Base-by-base conservation (phyloP, 2,113 vertebrate species). In the Coptodon bakossiorum region DNA sequence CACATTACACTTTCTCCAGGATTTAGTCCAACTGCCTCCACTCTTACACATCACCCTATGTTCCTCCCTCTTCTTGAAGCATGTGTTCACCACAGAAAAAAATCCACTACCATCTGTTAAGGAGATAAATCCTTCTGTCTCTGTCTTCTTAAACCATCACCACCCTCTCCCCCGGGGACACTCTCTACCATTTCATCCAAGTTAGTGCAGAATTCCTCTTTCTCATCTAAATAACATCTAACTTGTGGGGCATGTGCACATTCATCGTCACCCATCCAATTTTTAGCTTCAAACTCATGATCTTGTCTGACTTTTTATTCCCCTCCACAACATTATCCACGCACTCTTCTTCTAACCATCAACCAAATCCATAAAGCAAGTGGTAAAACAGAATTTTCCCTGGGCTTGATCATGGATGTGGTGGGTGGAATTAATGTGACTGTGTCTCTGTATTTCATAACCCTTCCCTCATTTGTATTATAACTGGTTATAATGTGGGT, bases 351-450 rank as follows among this genome's bases (percentile, higher is more conserved):
- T 24, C 66, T 43, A 71, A 27, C 38, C 38, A 45, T 45, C 38
- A 45, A 73, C 5, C 38, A 2, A 73, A 73, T 0, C 38, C 0
- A 45, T 16, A 27, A 73, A 45, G 38, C 5, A 73, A 71, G 38
- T 27, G 38, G 12, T 43, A 27, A 16, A 45, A 45, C 22, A 9
- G 13, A 45, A 0, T 45, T 16, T 73, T 43, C 38, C 22, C 38
- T 27, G 22, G 22, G 22, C 1, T 3, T 73, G 0, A 73, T 73
- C 68, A 29, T 3, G 16, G 38, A 45, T 45, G 40, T 5, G 14
- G 6, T 66, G 14, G 36, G 36, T 43, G 3, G 43, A n/a, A 34
- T 34, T 19, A 82, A 82, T 24, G 56, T 48, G 24, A 82, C 14
- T 7, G 13, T 45, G 16, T 45, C n/a, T 56, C 57, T 61, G 10